These are phyloP conservation scores for Drosophila sucinea DNA, from an alignment of 1,140 invertebrate species.

Conservation along the genomic window DNA sequence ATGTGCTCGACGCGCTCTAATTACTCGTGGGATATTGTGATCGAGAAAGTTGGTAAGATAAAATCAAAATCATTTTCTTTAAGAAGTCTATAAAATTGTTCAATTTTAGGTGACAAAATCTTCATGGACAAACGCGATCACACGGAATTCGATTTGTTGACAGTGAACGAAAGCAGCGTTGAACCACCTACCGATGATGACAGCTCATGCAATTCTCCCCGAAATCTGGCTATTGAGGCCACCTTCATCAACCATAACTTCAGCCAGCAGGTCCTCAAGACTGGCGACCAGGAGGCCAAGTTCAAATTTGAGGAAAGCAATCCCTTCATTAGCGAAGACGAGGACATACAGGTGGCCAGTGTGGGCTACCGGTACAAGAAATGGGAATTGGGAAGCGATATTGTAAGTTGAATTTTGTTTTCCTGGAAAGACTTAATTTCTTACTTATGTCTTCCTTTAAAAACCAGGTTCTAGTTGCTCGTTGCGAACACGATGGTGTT, in stretches of 20 bases:
- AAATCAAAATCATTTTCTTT: slow-evolving; percentile 32
- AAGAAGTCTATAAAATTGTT: slow-evolving; percentile 82
- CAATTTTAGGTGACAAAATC: slow-evolving; percentile 88
- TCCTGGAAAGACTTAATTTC: neutral
- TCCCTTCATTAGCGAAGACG: slow-evolving; percentile 94
- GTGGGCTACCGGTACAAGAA: slow-evolving; percentile 98
- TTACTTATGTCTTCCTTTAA: neutral
- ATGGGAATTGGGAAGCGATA: slow-evolving; percentile 97
- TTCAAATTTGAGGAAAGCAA: slow-evolving; percentile 96
- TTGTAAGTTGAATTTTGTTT: slow-evolving; percentile 83
- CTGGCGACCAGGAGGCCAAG: slow-evolving; percentile 88
- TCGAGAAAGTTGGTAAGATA: slow-evolving; percentile 93
- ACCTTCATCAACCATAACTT: slow-evolving; percentile 99
- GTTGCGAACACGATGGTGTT: slow-evolving; percentile 98
- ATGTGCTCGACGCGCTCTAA: slow-evolving; percentile 99
- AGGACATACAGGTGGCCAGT: slow-evolving; percentile 95
- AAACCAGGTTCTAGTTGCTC: slow-evolving; percentile 87
- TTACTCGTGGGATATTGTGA: slow-evolving; percentile 99
- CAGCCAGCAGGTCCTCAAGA: slow-evolving; percentile 95
- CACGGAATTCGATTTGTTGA: slow-evolving; percentile 97
- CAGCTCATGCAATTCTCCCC: slow-evolving; percentile 96
- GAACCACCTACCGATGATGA: slow-evolving; percentile 98
- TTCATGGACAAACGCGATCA: slow-evolving; percentile 99
- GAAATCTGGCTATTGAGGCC: slow-evolving; percentile 97
- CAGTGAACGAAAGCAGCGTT: slow-evolving; percentile 98